Base-by-base conservation (phyloP, 2,888 invertebrate genomes). In the Nezara viridula region DNA sequence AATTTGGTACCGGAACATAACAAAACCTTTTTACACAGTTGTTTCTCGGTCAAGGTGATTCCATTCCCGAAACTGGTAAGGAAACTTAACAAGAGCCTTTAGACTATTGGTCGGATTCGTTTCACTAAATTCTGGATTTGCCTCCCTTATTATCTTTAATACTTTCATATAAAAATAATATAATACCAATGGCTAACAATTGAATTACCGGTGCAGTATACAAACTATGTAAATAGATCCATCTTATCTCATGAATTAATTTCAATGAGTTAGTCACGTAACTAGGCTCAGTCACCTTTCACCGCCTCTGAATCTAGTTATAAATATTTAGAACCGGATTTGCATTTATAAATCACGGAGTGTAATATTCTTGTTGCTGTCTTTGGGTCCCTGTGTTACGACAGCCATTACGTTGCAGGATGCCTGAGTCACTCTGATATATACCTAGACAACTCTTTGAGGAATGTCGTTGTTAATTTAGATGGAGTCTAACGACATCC, bases 301-400 rank as follows among this genome's bases (percentile, higher is more conserved):
- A 77, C 77, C 77, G 40, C 77, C 40, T 44, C 77, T 37, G 24
- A 44, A 40, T 37, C 77, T 77, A 77, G 77, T 44, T 77, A 44
- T 77, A 77, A 77, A 77, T 77, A 77, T 77, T 77, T 77, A 77
- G 40, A 77, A 77, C 77, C 40, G 77, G 40, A 37, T 77, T 44
- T 44, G 40, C 77, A 40, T 77, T 21, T 77, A 40, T 77, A 77
- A 77, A 37, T 60, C 60, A 27, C 60, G 0, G 19, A 40, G 37
- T 77, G 77, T 40, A 40, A 77, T 77, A 77, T 10, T 77, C 77
- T 24, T 21, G 77, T 77, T 21, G 37, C 21, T 77, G 40, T 44
- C 77, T 37, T 37, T 21, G 77, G 40, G 7, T 37, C 24, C 19
- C 40, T 14, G 5, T 77, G 77, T 77, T 44, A 77, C 77, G 40